Conservation (phyloP, 2,797 vertebrate genomes). For the Ataeniobius toweri region DNA sequence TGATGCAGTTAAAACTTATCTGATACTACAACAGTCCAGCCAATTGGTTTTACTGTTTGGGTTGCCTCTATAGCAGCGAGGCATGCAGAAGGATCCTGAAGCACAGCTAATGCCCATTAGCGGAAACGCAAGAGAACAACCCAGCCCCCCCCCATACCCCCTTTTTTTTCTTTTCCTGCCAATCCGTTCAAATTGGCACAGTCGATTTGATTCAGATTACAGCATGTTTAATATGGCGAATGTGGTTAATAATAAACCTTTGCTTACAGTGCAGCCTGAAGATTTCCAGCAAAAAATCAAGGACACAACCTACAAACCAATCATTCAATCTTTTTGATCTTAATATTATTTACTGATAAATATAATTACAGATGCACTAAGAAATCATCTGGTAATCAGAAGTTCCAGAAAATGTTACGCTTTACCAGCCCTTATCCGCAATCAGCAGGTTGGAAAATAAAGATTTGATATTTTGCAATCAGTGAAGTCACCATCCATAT, state of each 20-base stretch:
- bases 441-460: not conserved
- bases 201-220: constrained; percentile 69
- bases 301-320: not conserved
- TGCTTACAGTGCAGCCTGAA: constrained; percentile 54
- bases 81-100: constrained; percentile 41
- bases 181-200: constrained; percentile 73
- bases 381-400: not conserved
- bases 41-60: constrained; percentile 58
- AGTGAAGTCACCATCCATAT: too few species aligned
- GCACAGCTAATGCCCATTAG: constrained; percentile 55
- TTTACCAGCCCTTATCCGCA: too few species aligned
- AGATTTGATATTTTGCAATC: too few species aligned
- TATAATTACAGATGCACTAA: not conserved
- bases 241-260: constrained; percentile 74
- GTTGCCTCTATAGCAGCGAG: constrained; percentile 26
- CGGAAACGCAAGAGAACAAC: constrained; percentile 39
- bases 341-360: not conserved
- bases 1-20: constrained; percentile 40
- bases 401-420: too few species aligned
- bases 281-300: constrained; percentile 32
- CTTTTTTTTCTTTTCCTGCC: constrained; percentile 47
- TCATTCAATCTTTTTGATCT: not conserved
- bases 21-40: constrained; percentile 39
- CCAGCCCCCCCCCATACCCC: constrained; percentile 4
- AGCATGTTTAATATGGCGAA: constrained; percentile 57